phyloP scores from a whole-genome alignment of 2,888 invertebrate species.

The Mellilla xanthometata region DNA sequence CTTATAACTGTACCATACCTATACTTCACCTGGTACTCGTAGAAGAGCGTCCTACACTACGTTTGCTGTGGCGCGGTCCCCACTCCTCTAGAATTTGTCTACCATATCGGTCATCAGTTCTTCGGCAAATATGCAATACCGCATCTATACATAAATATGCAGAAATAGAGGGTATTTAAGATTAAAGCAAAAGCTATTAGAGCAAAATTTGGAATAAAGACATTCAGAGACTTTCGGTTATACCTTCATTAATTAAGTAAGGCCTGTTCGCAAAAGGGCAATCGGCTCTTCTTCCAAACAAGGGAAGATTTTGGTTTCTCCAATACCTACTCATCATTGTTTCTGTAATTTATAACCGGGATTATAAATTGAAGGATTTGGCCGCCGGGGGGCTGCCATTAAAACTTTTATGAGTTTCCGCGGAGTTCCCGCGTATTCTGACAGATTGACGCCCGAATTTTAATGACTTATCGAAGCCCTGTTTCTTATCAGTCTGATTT shows the following conservation, averaged over 20 bases:
- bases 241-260: neutral
- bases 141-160: no score
- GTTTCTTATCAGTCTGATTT: conserved; percentile 20
- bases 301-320: conserved; percentile 16
- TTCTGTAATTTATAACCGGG: conserved; percentile 37
- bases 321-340: conserved; percentile 32
- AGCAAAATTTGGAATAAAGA: no score
- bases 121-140: no score
- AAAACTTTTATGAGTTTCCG: conserved; percentile 60
- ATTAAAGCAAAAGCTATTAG: no score
- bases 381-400: conserved; percentile 49
- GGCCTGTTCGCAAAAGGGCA: neutral
- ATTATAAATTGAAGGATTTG: conserved; percentile 53
- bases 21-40: no score
- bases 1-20: no score
- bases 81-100: no score
- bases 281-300: conserved; percentile 1
- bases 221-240: no score
- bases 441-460: conserved; percentile 50
- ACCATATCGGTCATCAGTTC: no score
- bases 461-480: conserved; percentile 40
- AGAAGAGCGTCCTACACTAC: no score
- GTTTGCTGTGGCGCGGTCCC: no score
- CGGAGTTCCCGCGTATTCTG: conserved; percentile 45
- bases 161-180: no score